phyloP scores from a whole-genome alignment of 1,140 invertebrate genomes.

The Lepidurus packardi region DNA sequence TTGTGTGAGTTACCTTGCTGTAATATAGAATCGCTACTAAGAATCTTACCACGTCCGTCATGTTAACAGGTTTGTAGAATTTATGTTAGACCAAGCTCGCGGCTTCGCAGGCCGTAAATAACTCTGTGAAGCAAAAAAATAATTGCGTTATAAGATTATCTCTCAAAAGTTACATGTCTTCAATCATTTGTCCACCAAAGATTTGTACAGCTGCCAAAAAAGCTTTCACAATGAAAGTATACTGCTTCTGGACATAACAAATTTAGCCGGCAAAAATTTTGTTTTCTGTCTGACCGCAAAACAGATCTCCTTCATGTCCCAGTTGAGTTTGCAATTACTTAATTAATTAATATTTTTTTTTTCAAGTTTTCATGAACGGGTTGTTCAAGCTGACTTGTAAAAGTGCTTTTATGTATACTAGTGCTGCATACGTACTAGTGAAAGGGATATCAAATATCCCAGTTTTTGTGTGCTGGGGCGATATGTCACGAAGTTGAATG shows the following conservation, averaged over 20 bases:
- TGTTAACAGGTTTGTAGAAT: not conserved
- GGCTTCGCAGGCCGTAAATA: not conserved
- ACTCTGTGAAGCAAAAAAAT: not conserved
- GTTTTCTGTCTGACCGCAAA: not conserved
- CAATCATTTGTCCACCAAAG: not conserved
- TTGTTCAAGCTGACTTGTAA: too few species aligned
- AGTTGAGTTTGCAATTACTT: not conserved
- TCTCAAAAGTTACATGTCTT: not conserved
- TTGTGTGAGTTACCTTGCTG: not conserved
- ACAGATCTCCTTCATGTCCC: not conserved
- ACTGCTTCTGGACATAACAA: not conserved
- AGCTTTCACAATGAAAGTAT: not conserved
- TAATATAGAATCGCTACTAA: not conserved
- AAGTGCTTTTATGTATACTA: too few species aligned
- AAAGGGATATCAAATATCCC: too few species aligned
- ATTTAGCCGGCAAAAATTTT: not conserved
- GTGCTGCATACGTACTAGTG: too few species aligned
- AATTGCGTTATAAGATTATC: not conserved
- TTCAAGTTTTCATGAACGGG: not conserved
- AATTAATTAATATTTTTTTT: not conserved
- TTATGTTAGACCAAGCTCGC: not conserved
- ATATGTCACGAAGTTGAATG: too few species aligned
- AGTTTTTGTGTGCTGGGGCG: too few species aligned
- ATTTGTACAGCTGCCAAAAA: slow-evolving; percentile 4
- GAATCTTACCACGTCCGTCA: slow-evolving; percentile 7